Percentiles rank a stretch among this genome's conserved stretches.
phyloP scores from a whole-genome alignment of 2,797 vertebrate genomes.

The Protonibea diacanthus region DNA sequence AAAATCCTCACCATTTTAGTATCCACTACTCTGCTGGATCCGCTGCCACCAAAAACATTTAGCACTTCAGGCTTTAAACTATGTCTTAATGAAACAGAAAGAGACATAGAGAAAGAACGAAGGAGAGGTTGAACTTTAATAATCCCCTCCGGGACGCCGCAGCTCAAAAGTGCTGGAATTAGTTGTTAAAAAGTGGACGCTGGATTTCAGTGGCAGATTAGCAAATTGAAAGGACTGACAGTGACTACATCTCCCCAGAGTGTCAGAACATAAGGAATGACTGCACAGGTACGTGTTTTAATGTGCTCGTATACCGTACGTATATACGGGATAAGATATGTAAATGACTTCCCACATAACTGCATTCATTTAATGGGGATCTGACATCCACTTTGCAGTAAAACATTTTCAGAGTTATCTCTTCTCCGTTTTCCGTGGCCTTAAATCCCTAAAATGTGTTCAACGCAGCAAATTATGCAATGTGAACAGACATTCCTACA shows the following conservation, averaged over 20 bases:
- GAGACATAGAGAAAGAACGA: neutral
- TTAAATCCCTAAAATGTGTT: conserved; percentile 15
- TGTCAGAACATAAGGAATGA: neutral
- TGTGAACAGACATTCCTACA: neutral
- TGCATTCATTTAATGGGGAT: neutral
- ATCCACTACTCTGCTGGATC: neutral
- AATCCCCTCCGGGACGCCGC: conserved; percentile 40
- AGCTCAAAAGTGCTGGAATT: conserved; percentile 34
- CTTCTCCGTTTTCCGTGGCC: neutral
- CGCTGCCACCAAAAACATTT: conserved; percentile 20
- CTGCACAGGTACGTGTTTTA: neutral
- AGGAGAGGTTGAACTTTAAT: conserved; percentile 28
- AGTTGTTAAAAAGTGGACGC: conserved; percentile 12
- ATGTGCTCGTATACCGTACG: neutral
- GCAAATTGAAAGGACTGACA: conserved; percentile 16
- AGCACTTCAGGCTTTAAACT: conserved; percentile 11
- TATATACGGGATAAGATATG: neutral
- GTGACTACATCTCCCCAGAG: neutral
- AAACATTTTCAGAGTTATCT: neutral
- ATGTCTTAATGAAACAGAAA: conserved; percentile 39
- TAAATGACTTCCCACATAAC: neutral
- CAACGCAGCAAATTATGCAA: neutral
- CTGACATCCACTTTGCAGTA: neutral
- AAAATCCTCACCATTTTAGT: conserved; percentile 9
- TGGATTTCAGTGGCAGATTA: conserved; percentile 32